Percentiles rank a stretch among this genome's conserved stretches.
phyloP scores from a whole-genome alignment of 2,113 vertebrate genomes.

The Lanius collurio region DNA sequence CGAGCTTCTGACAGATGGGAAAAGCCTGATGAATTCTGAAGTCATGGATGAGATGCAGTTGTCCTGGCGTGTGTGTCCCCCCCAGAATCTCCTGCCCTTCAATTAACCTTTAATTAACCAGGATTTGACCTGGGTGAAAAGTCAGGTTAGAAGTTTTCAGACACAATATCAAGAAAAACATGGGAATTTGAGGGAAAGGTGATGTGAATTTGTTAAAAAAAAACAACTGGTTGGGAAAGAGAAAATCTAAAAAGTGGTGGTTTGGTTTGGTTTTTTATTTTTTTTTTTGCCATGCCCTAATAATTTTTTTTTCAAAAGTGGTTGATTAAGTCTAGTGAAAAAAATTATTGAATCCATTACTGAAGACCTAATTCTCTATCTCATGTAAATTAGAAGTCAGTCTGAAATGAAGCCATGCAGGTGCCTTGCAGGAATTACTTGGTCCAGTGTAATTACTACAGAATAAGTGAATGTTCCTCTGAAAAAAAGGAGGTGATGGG shows the following conservation, averaged over 20 bases:
- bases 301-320: not conserved
- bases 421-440: not conserved
- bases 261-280: not conserved
- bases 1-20: slow-evolving; percentile 12
- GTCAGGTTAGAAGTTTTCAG: not conserved
- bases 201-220: not conserved
- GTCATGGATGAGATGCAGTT: not conserved
- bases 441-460: not conserved
- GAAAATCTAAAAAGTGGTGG: not conserved
- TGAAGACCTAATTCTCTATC: not conserved
- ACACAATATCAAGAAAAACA: not conserved
- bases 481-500: not conserved
- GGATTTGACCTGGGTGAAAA: not conserved
- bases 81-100: not conserved
- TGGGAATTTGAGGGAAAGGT: not conserved
- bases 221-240: not conserved
- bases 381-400: not conserved
- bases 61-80: not conserved
- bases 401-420: not conserved
- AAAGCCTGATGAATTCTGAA: not conserved
- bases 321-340: not conserved
- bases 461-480: not conserved
- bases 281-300: not conserved
- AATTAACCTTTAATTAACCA: not conserved
- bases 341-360: not conserved